Conservation (phyloP, 2,113 vertebrate species). For the Caracal caracal region DNA sequence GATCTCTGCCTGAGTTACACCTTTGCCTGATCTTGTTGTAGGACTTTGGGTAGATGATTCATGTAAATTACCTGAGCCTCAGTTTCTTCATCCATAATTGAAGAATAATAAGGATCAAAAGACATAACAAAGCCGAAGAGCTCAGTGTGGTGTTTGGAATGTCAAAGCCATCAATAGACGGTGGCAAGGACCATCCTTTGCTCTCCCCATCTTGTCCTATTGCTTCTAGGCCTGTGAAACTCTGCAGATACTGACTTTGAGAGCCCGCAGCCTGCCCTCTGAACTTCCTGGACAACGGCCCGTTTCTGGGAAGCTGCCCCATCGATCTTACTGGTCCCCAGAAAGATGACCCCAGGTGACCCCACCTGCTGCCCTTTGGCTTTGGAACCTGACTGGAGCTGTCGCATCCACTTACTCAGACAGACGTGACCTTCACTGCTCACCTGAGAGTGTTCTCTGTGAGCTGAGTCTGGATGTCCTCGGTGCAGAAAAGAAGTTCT, state of each 20-base stretch:
- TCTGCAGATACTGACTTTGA: background rate
- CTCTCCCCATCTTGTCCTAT: background rate
- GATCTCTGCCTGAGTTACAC: background rate
- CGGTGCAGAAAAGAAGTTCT: slow-evolving; percentile 71
- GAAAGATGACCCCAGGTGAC: background rate
- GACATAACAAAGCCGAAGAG: background rate
- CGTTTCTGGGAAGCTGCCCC: background rate
- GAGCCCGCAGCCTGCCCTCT: background rate
- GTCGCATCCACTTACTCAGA: slow-evolving; percentile 66
- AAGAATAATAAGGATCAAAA: background rate
- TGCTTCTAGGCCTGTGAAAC: background rate
- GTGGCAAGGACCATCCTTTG: background rate
- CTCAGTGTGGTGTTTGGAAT: background rate
- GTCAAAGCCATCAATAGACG: background rate
- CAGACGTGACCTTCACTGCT: slow-evolving; percentile 74
- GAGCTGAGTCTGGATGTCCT: slow-evolving; percentile 57
- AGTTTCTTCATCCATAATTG: background rate
- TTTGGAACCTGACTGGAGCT: slow-evolving; percentile 63
- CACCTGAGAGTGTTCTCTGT: slow-evolving; percentile 72
- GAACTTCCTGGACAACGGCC: background rate
- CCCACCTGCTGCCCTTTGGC: slow-evolving; percentile 8
- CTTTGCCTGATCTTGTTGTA: background rate
- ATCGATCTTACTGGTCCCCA: background rate
- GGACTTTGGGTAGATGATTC: background rate
- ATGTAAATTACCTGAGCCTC: background rate